Base-by-base conservation (phyloP, 2,113 vertebrate genomes). In the Thermophis baileyi region DNA sequence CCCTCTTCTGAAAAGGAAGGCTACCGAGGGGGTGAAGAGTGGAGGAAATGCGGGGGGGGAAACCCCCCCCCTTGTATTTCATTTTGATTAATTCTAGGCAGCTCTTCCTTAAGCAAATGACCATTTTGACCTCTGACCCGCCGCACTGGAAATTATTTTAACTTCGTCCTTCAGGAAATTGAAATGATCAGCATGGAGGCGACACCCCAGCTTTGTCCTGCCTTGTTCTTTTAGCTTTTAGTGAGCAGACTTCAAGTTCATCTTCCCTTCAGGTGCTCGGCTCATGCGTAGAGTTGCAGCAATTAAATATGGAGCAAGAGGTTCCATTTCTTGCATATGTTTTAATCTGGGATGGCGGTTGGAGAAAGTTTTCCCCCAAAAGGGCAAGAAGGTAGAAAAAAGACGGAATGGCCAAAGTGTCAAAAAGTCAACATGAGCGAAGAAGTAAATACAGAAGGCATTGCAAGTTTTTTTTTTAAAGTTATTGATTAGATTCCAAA, bases 1-100 rank as follows among this genome's bases (percentile, higher is more conserved):
- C 94, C 95, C 94, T 97, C 95, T 95, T 97, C 95, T 95, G 94
- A 97, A 96, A 96, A 93, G 95, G 96, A 95, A 40, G 7, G 18
- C 35, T 40, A 81, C 3, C 1, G 8, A 81, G 74, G 35, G n/a
- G 74, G 18, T 0, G 8, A 87, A 86, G 6, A 47, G 95, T 95
- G 50, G 30, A 20, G 47, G n/a, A 88, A 88, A 89, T 96, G 96
- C 94, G 92, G 89, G 95, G 44, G 95, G 91, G 89, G 95, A 96
- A 92, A 95, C 93, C 53, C 0, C 93, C 53, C 0, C 2, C 96
- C 74, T 95, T 25, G 87, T 94, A 94, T 96, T 97, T 97, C 94
- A 95, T 97, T 97, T 97, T 97, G 97, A 97, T 97, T 95, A 94
- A 95, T 97, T 97, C 95, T 95, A 90, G 94, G 91, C 93, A 96